Conservation (phyloP, 2,888 invertebrate species). For the Harpalus rubripes region DNA sequence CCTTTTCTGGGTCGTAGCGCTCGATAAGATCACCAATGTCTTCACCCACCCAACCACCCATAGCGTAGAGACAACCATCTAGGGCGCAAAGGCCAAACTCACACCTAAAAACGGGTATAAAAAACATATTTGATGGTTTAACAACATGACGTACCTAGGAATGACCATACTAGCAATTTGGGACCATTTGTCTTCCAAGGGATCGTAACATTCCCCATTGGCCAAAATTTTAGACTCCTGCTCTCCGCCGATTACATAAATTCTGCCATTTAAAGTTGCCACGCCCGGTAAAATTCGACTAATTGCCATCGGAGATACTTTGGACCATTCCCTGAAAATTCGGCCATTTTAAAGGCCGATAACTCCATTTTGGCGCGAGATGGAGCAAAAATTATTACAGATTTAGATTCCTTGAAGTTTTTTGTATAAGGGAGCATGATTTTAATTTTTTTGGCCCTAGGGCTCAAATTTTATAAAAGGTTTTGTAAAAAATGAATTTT, state of each 20-base stretch:
- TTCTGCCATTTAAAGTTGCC: conserved; percentile 89
- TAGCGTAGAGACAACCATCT: conserved; percentile 90
- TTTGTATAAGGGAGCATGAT: too few species aligned
- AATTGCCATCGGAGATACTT: conserved; percentile 89
- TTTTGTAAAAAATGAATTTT: too few species aligned
- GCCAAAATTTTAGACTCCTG: conserved; percentile 93
- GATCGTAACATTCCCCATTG: conserved; percentile 91
- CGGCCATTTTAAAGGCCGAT: too few species aligned
- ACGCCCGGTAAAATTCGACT: conserved; percentile 92
- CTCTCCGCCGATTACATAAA: conserved; percentile 95
- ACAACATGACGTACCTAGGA: conserved; percentile 68
- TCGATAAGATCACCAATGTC: conserved; percentile 94
- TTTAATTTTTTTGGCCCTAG: too few species aligned
- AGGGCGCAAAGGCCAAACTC: conserved; percentile 93
- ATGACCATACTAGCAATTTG: conserved; percentile 73
- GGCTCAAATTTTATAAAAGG: too few species aligned
- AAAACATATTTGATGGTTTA: too few species aligned
- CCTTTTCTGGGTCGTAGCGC: conserved; percentile 88
- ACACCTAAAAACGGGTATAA: conserved; percentile 81
- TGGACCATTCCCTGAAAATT: conserved; percentile 85
- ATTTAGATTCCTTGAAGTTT: too few species aligned
- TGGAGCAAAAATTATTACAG: too few species aligned
- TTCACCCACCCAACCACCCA: conserved; percentile 96
- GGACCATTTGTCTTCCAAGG: conserved; percentile 81
- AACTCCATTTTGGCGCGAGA: too few species aligned